Evolutionary conservation across 2,888 invertebrate species (phyloP).

Genomic region (Tridacna gigas): DNA sequence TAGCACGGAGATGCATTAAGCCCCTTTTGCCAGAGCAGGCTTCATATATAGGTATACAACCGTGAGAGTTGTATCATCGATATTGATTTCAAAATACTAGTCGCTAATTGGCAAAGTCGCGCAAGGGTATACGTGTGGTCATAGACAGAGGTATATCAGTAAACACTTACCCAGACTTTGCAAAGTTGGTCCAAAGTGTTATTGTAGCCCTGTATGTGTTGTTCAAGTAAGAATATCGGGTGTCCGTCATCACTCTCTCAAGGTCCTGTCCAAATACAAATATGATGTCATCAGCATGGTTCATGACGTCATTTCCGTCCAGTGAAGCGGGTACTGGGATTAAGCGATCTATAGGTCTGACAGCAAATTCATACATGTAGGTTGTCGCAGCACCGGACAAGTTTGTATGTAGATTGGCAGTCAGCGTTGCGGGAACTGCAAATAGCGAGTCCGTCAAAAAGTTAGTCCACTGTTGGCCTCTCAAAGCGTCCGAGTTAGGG

Average conservation of each 20-base stretch:
- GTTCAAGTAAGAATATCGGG: neutral
- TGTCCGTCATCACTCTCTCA: neutral
- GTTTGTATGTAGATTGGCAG: slow-evolving; percentile 25
- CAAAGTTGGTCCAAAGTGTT: slow-evolving; percentile 84
- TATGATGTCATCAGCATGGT: slow-evolving; percentile 41
- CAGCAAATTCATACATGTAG: slow-evolving; percentile 17
- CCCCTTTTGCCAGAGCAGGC: too few relatives aligned
- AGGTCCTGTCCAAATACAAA: slow-evolving; percentile 38
- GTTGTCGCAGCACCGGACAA: neutral
- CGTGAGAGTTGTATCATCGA: too few relatives aligned
- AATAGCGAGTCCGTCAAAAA: slow-evolving; percentile 5
- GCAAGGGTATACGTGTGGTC: neutral
- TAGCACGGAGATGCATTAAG: too few relatives aligned
- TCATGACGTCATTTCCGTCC: slow-evolving; percentile 14
- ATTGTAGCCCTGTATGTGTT: slow-evolving; percentile 78
- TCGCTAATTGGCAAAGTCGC: neutral
- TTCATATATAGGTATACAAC: too few relatives aligned
- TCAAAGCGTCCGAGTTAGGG: slow-evolving; percentile 13
- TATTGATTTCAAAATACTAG: neutral
- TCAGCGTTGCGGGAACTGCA: neutral
- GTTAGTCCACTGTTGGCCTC: slow-evolving; percentile 3
- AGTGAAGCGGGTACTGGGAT: neutral
- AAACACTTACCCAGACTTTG: slow-evolving; percentile 48
- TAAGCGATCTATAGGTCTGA: neutral
- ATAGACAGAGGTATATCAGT: neutral